Percentiles rank a stretch among this genome's conserved stretches.
Conservation (phyloP, 1,140 invertebrate species). For the Zaprionus ghesquierei region DNA sequence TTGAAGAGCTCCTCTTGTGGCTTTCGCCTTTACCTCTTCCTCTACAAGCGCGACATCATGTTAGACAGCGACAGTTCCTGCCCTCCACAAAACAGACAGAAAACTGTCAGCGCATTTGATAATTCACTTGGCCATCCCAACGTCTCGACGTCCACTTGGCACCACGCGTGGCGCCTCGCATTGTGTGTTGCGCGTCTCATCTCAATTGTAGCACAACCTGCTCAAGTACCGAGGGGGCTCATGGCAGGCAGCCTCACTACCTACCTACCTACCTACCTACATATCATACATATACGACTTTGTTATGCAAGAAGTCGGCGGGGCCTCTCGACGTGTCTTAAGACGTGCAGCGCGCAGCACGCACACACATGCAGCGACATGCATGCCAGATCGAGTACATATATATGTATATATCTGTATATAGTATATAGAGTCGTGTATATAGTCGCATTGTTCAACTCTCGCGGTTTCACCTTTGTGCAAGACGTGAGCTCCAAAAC, state of each 20-base stretch:
- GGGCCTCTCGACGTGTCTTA: constrained; percentile 62
- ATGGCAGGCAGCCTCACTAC: neutral
- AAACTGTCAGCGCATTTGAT: constrained; percentile 74
- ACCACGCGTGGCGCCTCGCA: constrained; percentile 59
- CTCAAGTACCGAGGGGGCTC: constrained; percentile 52
- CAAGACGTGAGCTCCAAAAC: constrained; percentile 35
- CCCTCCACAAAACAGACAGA: constrained; percentile 49
- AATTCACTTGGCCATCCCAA: constrained; percentile 61
- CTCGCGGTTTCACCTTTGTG: constrained; percentile 67
- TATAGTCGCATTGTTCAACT: constrained; percentile 45
- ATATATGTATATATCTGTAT: constrained; percentile 30
- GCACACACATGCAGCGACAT: constrained; percentile 15
- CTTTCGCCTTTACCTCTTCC: neutral
- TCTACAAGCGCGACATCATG: neutral
- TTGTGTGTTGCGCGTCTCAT: constrained; percentile 29
- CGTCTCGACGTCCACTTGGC: neutral
- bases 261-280: neutral
- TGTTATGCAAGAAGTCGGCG: constrained; percentile 71
- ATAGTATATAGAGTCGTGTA: constrained; percentile 27
- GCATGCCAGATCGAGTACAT: constrained; percentile 6
- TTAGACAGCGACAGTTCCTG: constrained; percentile 40
- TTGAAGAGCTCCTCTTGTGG: constrained; percentile 30
- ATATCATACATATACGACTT: neutral
- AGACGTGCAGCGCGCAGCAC: constrained; percentile 39
- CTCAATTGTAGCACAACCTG: constrained; percentile 67